Evolutionary conservation across 1,140 invertebrate species (phyloP).

Genomic region (Aphaenogaster ashmeadi): DNA sequence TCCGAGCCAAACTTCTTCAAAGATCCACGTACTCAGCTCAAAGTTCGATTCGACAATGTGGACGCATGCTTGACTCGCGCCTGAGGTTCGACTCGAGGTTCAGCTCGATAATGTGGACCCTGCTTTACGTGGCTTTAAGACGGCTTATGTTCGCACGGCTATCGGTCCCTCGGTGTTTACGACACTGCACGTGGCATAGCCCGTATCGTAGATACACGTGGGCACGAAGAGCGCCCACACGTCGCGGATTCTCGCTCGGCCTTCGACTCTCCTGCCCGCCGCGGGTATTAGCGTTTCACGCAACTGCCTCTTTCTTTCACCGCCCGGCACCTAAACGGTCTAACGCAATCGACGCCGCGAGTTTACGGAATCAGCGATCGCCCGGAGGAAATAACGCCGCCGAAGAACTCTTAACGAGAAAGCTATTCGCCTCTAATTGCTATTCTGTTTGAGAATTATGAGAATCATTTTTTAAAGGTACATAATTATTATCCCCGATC

Average conservation of each 20-base stretch:
- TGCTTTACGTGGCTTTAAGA: background rate
- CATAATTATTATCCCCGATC: background rate
- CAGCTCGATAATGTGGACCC: too few species aligned
- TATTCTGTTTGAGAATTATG: background rate
- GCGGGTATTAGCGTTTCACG: slow-evolving; percentile 30
- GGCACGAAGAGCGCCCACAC: slow-evolving; percentile 71
- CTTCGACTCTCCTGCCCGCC: slow-evolving; percentile 65
- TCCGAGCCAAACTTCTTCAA: too few species aligned
- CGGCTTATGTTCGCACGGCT: background rate
- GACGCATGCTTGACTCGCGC: too few species aligned
- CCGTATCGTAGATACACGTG: slow-evolving; percentile 66
- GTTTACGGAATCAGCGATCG: background rate
- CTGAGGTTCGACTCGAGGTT: too few species aligned
- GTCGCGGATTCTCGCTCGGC: slow-evolving; percentile 69
- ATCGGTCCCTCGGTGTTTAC: slow-evolving; percentile 14
- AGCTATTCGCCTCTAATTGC: background rate
- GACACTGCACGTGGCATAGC: slow-evolving; percentile 60
- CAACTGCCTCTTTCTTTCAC: slow-evolving; percentile 32
- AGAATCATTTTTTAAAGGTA: background rate
- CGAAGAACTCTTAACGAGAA: background rate
- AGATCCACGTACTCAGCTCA: too few species aligned
- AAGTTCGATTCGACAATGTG: too few species aligned
- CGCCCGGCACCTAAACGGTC: background rate
- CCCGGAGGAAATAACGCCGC: background rate
- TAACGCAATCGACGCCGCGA: slow-evolving; percentile 22